Evolutionary conservation across 2,888 invertebrate species (phyloP).

Genomic region (Azorinus chamasolen): DNA sequence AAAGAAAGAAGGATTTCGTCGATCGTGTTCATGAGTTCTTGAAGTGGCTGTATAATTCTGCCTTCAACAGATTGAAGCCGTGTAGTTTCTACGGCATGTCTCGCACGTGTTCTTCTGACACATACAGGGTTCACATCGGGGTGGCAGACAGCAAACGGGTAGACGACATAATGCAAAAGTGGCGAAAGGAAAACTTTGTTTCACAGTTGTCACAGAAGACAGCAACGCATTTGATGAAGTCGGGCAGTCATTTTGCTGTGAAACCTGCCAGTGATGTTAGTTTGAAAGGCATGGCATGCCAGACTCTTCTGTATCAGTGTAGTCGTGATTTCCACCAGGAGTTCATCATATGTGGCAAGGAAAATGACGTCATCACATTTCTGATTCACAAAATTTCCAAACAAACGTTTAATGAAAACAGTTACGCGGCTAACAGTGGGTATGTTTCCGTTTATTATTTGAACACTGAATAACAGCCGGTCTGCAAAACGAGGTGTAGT

Average conservation of each 20-base stretch:
- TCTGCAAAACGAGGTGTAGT: too few species aligned
- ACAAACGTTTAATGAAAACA: too few species aligned
- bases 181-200: constrained; percentile 8
- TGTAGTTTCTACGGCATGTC: constrained; percentile 18
- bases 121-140: constrained; percentile 9
- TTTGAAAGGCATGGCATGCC: constrained; percentile 1
- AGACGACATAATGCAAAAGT: not conserved
- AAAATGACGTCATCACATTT: constrained; percentile 2
- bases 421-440: too few species aligned
- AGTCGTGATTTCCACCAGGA: not conserved
- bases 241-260: constrained; percentile 1
- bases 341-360: constrained; percentile 6
- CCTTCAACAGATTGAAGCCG: constrained; percentile 12
- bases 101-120: not conserved
- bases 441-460: too few species aligned
- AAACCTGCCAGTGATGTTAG: not conserved
- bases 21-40: constrained; percentile 12
- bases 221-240: constrained; percentile 2
- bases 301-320: not conserved
- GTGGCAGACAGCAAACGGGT: constrained; percentile 2
- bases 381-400: too few species aligned
- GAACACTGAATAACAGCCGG: too few species aligned
- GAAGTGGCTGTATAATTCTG: constrained; percentile 13
- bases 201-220: constrained; percentile 13
- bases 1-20: not conserved